Evolutionary conservation across 2,797 vertebrate species (phyloP).

Genomic region (Pangasius krempfi): DNA sequence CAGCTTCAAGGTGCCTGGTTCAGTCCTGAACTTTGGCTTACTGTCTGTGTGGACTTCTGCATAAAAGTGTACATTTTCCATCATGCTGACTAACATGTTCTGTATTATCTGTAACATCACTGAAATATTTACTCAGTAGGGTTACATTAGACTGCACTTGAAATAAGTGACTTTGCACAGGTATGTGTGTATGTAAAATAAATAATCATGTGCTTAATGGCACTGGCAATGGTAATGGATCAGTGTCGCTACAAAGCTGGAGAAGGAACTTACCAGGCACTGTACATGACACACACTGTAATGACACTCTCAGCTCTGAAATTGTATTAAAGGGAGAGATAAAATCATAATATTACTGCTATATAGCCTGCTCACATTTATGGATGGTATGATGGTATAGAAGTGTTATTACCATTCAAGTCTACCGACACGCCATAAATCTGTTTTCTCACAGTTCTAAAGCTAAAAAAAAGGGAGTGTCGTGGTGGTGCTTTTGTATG

Average conservation of each 20-base stretch:
- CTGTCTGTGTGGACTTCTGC: background rate
- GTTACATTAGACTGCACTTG: background rate
- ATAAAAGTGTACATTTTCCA: background rate
- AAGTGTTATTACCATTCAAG: background rate
- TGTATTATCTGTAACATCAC: background rate
- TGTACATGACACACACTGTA: background rate
- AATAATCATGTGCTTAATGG: background rate
- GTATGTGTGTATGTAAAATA: background rate
- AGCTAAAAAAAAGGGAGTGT: background rate
- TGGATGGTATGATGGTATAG: background rate
- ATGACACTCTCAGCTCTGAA: background rate
- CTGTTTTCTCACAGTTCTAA: slow-evolving; percentile 18
- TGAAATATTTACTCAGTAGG: background rate
- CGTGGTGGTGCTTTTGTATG: slow-evolving; percentile 25
- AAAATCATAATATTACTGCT: background rate
- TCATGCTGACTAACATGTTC: background rate
- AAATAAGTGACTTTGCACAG: background rate
- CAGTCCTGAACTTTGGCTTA: background rate
- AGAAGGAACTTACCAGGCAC: background rate
- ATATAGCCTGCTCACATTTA: background rate
- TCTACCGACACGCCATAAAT: background rate
- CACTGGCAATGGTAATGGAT: too few relatives aligned
- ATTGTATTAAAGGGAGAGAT: background rate
- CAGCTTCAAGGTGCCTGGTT: background rate
- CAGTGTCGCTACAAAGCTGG: background rate